Evolutionary conservation across 2,113 vertebrate species (phyloP).

Genomic region (Clupea harengus): DNA sequence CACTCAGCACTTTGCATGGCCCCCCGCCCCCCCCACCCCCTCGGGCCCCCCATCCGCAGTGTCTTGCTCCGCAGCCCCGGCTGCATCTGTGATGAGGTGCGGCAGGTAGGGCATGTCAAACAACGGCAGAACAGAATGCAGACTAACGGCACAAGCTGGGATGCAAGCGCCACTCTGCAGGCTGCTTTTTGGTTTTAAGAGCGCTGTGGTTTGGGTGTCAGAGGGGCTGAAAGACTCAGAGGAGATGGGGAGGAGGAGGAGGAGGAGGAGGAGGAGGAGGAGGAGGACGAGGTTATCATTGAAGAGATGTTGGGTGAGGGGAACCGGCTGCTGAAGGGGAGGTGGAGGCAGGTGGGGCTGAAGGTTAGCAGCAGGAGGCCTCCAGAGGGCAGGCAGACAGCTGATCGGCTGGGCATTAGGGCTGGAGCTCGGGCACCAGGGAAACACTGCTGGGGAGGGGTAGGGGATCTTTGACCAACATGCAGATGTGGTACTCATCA

Average conservation of each 20-base stretch:
- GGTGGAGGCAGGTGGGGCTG: not conserved
- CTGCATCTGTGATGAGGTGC: not conserved
- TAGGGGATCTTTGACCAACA: not conserved
- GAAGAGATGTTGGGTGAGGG: not conserved
- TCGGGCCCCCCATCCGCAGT: not conserved
- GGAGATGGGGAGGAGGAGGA: not conserved
- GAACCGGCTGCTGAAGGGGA: not conserved
- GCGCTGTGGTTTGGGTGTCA: not conserved
- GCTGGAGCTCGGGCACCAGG: not conserved
- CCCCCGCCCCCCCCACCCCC: not conserved
- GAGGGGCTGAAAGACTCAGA: not conserved
- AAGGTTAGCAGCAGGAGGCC: not conserved
- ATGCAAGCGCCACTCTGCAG: not conserved
- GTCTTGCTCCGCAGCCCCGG: not conserved
- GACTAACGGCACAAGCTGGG: not conserved
- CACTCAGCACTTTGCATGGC: slow-evolving; percentile 36
- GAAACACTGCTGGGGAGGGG: not conserved
- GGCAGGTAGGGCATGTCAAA: not conserved
- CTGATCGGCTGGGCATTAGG: not conserved
- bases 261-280: not conserved
- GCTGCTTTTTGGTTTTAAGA: not conserved
- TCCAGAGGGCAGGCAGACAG: not conserved
- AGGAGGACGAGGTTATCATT: not conserved
- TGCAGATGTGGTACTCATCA: not conserved
- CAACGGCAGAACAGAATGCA: not conserved